A percentile compares a stretch with the other conserved stretches of the same genome.
phyloP scores from a whole-genome alignment of 2,797 vertebrate species.

The Lutjanus campechanus region DNA sequence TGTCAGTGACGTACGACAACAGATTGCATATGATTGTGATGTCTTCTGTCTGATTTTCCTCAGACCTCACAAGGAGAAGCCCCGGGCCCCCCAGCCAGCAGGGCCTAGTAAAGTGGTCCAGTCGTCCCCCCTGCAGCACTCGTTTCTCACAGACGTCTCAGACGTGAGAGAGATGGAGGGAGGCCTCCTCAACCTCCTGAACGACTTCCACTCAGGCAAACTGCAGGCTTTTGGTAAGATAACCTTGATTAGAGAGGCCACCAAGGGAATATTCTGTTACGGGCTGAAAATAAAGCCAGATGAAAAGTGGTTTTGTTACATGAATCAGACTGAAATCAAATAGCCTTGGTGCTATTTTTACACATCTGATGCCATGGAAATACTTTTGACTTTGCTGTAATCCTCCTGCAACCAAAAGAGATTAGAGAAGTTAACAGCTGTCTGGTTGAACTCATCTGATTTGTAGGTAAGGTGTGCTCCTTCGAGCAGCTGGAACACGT shows the following conservation, averaged over 20 bases:
- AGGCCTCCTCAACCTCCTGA: slow-evolving; percentile 94
- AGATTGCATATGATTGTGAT: not conserved
- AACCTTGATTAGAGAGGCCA: slow-evolving; percentile 38
- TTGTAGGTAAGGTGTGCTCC: slow-evolving; percentile 94
- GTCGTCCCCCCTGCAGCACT: slow-evolving; percentile 94
- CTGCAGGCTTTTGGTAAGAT: slow-evolving; percentile 95
- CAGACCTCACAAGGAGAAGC: slow-evolving; percentile 92
- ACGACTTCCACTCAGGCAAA: slow-evolving; percentile 97
- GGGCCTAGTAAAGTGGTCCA: slow-evolving; percentile 85
- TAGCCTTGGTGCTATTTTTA: slow-evolving; percentile 53
- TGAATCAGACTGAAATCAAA: slow-evolving; percentile 56
- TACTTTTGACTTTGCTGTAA: slow-evolving; percentile 40
- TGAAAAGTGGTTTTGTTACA: slow-evolving; percentile 50
- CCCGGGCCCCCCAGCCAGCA: slow-evolving; percentile 86
- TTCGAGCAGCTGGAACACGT: slow-evolving; percentile 98
- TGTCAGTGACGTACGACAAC: not conserved
- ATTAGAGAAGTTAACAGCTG: not conserved
- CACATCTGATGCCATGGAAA: slow-evolving; percentile 26
- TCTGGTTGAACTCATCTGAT: slow-evolving; percentile 11
- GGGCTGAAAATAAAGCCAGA: slow-evolving; percentile 36
- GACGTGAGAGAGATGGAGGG: slow-evolving; percentile 98
- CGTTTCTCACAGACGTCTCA: slow-evolving; percentile 95
- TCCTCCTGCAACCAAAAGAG: not conserved
- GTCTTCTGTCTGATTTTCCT: not conserved
- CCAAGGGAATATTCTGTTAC: slow-evolving; percentile 70